Base-by-base conservation (phyloP, 2,113 vertebrate genomes). In the Tauraco erythrolophus region DNA sequence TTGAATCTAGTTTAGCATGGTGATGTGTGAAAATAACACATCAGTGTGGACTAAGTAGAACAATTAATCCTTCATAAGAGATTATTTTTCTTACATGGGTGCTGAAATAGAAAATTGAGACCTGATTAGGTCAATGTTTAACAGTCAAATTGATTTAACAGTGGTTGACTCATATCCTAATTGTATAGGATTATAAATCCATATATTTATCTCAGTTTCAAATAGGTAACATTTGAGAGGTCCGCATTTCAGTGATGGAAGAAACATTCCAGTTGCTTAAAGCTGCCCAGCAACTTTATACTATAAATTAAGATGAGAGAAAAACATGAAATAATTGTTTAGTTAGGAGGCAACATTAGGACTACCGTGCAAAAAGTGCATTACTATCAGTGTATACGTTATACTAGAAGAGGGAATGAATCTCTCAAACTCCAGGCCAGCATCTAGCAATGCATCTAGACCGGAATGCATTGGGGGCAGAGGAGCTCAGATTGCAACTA, bases 391-490 rank as follows among this genome's bases (percentile, higher is more conserved):
- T 48, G 21, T 50, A 4, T 51, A 33, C 19, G 57, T 19, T 51
- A 33, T 18, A 54, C 7, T 4, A 71, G 51, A 51, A 78, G 65
- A 58, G 3, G 3, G 2, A 70, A 70, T 53, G 30, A 41, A 35
- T 74, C 21, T 61, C 10, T 68, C 18, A 77, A 74, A 43, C 3
- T 65, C 23, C 39, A 69, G 28, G 43, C 11, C 56, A 57, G 22
- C n/a, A 57, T 3, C 8, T 51, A 80, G 50, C 15, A 65, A 65
- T 19, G 33, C 31, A 25, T 39, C 22, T 45, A 35, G 17, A 25
- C 12, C 41, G 13, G 12, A 87, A 70, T 25, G 7, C 27, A 17
- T 9, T 1, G 5, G 2, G 4, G 4, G 1, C 14, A 54, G 35
- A 50, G 11, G 4, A 57, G 14, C 4, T 70, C 43, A 61, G 23